Evolutionary conservation across 2,797 vertebrate genomes (phyloP).

Genomic region (Hybognathus amarus): DNA sequence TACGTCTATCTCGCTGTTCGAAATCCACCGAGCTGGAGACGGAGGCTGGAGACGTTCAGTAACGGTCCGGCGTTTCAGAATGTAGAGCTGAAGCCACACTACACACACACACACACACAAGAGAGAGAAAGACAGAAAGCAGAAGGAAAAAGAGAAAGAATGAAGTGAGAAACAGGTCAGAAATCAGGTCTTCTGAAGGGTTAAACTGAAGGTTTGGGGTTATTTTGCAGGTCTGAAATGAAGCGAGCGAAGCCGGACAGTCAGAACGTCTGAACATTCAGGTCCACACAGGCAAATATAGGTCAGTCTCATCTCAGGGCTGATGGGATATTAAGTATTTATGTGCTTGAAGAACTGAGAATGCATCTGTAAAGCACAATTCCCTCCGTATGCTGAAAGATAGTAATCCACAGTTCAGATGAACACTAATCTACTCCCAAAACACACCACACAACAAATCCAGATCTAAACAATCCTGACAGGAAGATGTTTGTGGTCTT

Average conservation of each 20-base stretch:
- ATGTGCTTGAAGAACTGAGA: not conserved
- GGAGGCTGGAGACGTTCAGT: slow-evolving; percentile 94
- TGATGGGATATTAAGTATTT: slow-evolving; percentile 15
- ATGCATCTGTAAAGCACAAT: not conserved
- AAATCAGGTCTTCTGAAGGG: not conserved
- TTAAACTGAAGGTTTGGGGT: not conserved
- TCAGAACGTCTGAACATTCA: not conserved
- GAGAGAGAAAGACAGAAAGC: slow-evolving; percentile 6
- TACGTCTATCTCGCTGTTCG: slow-evolving; percentile 95
- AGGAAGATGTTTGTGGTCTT: not conserved
- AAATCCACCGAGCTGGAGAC: slow-evolving; percentile 97
- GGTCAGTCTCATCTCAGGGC: slow-evolving; percentile 11
- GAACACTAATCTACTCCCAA: not conserved
- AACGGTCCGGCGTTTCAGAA: slow-evolving; percentile 92
- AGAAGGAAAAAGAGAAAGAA: slow-evolving; percentile 27
- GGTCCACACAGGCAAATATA: slow-evolving; percentile 21
- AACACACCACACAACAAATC: not conserved
- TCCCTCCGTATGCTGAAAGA: not conserved
- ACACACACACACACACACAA: not conserved
- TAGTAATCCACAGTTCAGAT: not conserved
- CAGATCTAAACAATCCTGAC: not conserved
- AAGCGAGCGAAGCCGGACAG: not conserved
- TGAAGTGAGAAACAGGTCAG: slow-evolving; percentile 4
- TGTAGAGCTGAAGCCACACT: slow-evolving; percentile 95
- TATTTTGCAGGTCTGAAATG: slow-evolving; percentile 32